phyloP scores from a whole-genome alignment of 2,113 vertebrate genomes.

The Pelobates fuscus region DNA sequence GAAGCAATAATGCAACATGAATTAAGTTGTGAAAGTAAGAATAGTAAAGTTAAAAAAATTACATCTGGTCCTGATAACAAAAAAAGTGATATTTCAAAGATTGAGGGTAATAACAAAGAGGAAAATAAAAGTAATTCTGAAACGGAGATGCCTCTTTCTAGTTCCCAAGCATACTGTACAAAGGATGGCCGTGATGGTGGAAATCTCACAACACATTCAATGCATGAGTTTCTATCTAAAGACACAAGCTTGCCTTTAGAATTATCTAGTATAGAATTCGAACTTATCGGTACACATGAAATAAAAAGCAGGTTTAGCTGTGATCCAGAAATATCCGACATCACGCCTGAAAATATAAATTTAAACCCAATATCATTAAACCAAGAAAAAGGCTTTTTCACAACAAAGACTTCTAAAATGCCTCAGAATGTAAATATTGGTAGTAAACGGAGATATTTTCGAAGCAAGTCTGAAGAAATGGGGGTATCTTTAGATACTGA shows the following conservation, averaged over 20 bases:
- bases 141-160: not conserved
- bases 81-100: too few relatives aligned
- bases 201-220: not conserved
- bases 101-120: not conserved
- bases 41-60: not conserved
- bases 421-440: not conserved
- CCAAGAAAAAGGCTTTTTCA: not conserved
- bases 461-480: not conserved
- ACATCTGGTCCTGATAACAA: not conserved
- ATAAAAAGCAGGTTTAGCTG: too few relatives aligned
- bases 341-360: too few relatives aligned
- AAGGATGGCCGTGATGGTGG: not conserved
- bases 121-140: not conserved
- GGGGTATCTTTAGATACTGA: not conserved
- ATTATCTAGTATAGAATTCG: not conserved
- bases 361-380: too few relatives aligned
- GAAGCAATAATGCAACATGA: constrained; percentile 56
- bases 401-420: not conserved
- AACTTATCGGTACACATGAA: not conserved
- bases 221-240: constrained; percentile 30
- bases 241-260: constrained; percentile 1
- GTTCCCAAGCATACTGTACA: not conserved
- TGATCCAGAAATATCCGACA: not conserved
- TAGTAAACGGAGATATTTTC: not conserved
- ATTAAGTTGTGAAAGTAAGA: not conserved